These are phyloP conservation scores for Charadrius vociferus DNA, from an alignment of 2,113 vertebrate species.

Conservation along the genomic window DNA sequence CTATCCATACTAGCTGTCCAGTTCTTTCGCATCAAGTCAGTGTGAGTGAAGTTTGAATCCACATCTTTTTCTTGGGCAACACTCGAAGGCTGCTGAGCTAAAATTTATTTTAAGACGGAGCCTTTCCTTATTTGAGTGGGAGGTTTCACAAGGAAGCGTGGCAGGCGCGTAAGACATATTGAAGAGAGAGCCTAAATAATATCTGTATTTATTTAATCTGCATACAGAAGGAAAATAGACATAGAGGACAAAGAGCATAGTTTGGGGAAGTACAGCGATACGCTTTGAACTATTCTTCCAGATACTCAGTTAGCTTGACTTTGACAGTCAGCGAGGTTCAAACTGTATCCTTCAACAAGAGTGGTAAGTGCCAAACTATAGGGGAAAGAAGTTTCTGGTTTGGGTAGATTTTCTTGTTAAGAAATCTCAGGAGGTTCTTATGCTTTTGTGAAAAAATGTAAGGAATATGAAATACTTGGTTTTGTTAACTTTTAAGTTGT, in stretches of 20 bases:
- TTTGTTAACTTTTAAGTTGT: neutral
- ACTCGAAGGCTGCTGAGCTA: neutral
- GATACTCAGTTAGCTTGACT: neutral
- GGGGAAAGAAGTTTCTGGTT: neutral
- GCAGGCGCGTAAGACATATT: neutral
- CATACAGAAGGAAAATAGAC: neutral
- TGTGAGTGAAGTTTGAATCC: neutral
- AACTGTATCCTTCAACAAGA: neutral
- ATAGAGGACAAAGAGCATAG: neutral
- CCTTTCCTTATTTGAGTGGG: neutral
- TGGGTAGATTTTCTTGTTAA: neutral
- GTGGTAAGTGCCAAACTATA: neutral
- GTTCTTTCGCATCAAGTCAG: neutral
- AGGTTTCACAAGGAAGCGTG: neutral
- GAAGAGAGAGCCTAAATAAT: neutral
- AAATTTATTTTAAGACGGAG: neutral
- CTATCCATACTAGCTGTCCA: neutral
- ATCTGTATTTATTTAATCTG: accelerated
- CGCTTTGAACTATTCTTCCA: neutral
- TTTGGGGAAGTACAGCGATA: neutral
- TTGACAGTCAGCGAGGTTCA: neutral
- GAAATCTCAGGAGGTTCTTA: neutral
- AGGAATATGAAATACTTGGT: neutral
- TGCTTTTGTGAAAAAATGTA: neutral
- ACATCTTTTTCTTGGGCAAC: neutral